Base-by-base conservation (phyloP, 2,113 vertebrate genomes). In the Strix aluco region DNA sequence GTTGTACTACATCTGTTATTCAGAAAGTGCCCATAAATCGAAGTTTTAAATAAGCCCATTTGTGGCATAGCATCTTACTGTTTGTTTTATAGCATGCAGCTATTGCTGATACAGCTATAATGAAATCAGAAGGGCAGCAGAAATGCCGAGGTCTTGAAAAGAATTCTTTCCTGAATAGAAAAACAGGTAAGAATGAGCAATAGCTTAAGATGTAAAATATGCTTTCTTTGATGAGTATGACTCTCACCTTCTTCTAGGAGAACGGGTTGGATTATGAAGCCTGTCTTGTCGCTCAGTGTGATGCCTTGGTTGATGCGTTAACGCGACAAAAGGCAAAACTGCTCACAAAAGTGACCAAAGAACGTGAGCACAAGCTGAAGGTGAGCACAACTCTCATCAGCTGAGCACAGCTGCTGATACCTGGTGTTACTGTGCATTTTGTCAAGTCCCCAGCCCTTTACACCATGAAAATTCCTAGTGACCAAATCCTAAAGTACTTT, bases 261-360 rank as follows among this genome's bases (percentile, higher is more conserved):
- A 99, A 99, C 0, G 99, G 99, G 5, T 98, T 99, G 94, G 99
- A 99, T 95, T 99, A 99, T 0, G 99, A 99, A 90, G 99, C 99
- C 18, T 99, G 99, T 92, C 98, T 99, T 21, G 99, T 99, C 42
- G 99, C 99, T 32, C 99, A 99, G 97, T 99, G 99, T 23, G 99
- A 99, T 62, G 99, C 99, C n/a, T 97, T 99, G 97, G 99, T 99
- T 4, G 99, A 99, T 34, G 99, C 99, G 0, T 97, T 99, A 94
- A 99, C 99, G 2, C 98, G 99, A 72, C 99, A 99, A 97, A 99
- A 99, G 96, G 99, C 99, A 94, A 99, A 99, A 90, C 98, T 99
- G 88, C 99, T 99, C 97, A 99, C 99, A 82, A 99, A 99, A 97
- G 99, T 99, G 97, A 99, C 99, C 75, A 99, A 99, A 97, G 99